Evolutionary conservation across 1,140 invertebrate species (phyloP).

Genomic region (Planococcus citri): DNA sequence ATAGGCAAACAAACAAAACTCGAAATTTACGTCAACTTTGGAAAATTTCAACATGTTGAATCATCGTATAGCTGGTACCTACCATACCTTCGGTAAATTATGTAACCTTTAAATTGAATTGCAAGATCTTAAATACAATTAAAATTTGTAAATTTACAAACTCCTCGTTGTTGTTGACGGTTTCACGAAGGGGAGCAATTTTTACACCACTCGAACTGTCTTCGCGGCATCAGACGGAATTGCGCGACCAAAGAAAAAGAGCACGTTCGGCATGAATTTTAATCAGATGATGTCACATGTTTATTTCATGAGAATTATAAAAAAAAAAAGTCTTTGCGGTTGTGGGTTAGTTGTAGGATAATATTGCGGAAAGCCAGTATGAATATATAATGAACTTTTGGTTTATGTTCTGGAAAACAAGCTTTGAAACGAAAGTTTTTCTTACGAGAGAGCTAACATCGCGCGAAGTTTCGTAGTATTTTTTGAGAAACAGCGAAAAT

Average conservation of each 20-base stretch:
- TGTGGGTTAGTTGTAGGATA: conserved; percentile 5
- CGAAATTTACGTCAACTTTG: too few species aligned
- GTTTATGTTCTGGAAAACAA: conserved; percentile 15
- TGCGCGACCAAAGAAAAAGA: not conserved
- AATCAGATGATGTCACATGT: conserved; percentile 11
- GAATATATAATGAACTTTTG: conserved; percentile 18
- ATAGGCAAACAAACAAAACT: too few species aligned
- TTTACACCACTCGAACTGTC: not conserved
- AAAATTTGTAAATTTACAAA: too few species aligned
- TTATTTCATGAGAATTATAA: conserved; percentile 13
- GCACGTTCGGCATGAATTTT: conserved; percentile 17
- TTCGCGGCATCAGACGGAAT: not conserved
- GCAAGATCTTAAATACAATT: too few species aligned
- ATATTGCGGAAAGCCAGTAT: conserved; percentile 12
- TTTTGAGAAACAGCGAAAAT: not conserved
- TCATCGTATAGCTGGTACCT: too few species aligned
- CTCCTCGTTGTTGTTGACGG: too few species aligned
- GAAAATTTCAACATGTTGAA: too few species aligned
- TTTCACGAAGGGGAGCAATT: too few species aligned
- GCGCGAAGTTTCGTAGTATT: not conserved
- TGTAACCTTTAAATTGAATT: too few species aligned
- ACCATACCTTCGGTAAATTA: too few species aligned
- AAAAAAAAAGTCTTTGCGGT: not conserved
- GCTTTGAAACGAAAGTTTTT: conserved; percentile 14
- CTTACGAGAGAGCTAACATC: not conserved